Percentiles rank a stretch among this genome's conserved stretches.
These are phyloP conservation scores for Oreochromis grahami DNA, from an alignment of 2,797 vertebrate species.

Conservation along the genomic window DNA sequence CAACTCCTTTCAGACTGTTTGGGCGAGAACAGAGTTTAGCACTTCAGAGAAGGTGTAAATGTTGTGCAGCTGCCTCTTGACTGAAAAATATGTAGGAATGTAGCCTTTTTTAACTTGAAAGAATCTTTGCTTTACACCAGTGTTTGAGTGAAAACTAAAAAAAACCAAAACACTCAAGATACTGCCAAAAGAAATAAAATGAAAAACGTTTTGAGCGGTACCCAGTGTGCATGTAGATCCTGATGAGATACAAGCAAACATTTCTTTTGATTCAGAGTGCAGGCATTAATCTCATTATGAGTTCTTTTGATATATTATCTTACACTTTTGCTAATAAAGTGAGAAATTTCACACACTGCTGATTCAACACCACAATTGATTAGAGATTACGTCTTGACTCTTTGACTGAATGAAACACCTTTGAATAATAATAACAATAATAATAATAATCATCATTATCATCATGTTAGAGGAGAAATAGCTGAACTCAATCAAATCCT, in stretches of 20 bases:
- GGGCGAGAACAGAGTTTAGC: not conserved
- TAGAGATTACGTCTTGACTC: not conserved
- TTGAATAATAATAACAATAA: not conserved
- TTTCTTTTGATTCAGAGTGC: not conserved
- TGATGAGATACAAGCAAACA: not conserved
- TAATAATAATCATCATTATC: not conserved
- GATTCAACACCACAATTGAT: not conserved
- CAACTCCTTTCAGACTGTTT: not conserved
- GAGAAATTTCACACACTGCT: not conserved
- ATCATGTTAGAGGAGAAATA: not conserved
- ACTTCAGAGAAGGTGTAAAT: not conserved
- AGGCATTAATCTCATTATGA: not conserved
- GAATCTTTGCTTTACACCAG: not conserved
- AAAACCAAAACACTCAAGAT: not conserved
- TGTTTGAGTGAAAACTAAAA: not conserved
- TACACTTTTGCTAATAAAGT: not conserved
- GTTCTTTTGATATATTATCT: not conserved
- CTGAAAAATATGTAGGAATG: not conserved
- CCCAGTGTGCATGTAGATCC: not conserved
- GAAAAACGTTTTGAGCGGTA: not conserved
- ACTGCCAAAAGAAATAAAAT: not conserved
- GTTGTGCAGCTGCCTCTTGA: not conserved
- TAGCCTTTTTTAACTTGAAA: not conserved
- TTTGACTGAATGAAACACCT: not conserved
- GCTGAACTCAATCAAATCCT: slow-evolving; percentile 11